phyloP scores from a whole-genome alignment of 2,797 vertebrate species.

The Helicolenus hilgendorfi region DNA sequence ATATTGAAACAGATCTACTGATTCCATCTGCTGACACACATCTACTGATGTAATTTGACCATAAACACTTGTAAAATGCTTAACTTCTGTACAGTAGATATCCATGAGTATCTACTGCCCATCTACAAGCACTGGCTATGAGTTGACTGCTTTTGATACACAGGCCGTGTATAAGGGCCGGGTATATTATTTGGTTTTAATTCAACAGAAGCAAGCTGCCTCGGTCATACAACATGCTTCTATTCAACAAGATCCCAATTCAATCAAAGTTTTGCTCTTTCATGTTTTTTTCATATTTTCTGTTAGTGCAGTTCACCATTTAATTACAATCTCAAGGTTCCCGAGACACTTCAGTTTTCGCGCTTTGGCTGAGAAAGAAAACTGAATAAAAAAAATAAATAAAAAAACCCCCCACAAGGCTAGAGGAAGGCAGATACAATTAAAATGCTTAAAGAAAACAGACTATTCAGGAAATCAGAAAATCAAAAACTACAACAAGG shows the following conservation, averaged over 20 bases:
- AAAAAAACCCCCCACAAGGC: background rate
- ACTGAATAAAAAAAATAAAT: background rate
- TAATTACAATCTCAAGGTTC: constrained; percentile 84
- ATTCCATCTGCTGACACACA: background rate
- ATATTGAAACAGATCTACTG: background rate
- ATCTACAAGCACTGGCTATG: background rate
- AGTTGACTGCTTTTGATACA: background rate
- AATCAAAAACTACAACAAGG: constrained; percentile 67
- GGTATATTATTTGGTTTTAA: constrained; percentile 4
- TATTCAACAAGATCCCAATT: constrained; percentile 63
- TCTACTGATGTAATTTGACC: background rate
- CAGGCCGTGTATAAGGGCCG: background rate
- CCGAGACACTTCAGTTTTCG: constrained; percentile 70
- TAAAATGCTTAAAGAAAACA: constrained; percentile 57
- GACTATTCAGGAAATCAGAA: constrained; percentile 68
- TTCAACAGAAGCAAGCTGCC: constrained; percentile 14
- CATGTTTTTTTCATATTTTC: constrained; percentile 51
- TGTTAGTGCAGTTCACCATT: constrained; percentile 67
- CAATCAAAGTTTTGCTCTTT: constrained; percentile 68
- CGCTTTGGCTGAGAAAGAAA: constrained; percentile 40
- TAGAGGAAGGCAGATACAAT: constrained; percentile 37
- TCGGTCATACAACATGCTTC: constrained; percentile 11
- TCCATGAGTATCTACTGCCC: background rate
- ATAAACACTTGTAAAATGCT: background rate
- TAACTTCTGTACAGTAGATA: background rate